Evolutionary conservation across 2,888 invertebrate genomes (phyloP).

Genomic region (Pseudococcus viburni): DNA sequence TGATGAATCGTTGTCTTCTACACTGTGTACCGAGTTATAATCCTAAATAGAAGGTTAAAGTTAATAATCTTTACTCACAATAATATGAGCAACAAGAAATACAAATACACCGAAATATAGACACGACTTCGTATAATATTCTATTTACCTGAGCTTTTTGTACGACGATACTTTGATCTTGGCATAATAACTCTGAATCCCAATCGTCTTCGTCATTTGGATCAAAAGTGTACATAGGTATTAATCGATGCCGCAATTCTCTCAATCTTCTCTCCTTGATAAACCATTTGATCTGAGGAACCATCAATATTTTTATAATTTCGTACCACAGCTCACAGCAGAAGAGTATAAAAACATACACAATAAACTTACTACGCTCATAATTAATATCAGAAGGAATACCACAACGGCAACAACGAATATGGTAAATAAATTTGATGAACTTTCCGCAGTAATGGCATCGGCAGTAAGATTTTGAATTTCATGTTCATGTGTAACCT

Average conservation of each 20-base stretch:
- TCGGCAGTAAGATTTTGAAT: neutral
- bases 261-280: slow-evolving; percentile 28
- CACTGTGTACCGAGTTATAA: slow-evolving; percentile 7
- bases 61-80: too few relatives aligned
- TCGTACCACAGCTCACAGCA: neutral
- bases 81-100: too few relatives aligned
- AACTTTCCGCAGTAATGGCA: neutral
- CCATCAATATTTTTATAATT: neutral
- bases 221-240: slow-evolving; percentile 58
- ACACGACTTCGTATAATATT: neutral
- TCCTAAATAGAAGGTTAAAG: slow-evolving; percentile 8
- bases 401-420: neutral
- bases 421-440: neutral
- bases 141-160: neutral
- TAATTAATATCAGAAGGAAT: neutral
- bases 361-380: neutral
- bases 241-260: slow-evolving; percentile 47
- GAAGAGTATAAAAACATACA: neutral
- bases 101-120: too few relatives aligned
- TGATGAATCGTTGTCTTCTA: slow-evolving; percentile 14
- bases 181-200: slow-evolving; percentile 46
- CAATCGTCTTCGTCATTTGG: slow-evolving; percentile 61
- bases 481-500: too few relatives aligned
- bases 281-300: slow-evolving; percentile 56
- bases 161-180: neutral